These are phyloP conservation scores for Chelon labrosus DNA, from an alignment of 2,797 vertebrate genomes.

Conservation along the genomic window DNA sequence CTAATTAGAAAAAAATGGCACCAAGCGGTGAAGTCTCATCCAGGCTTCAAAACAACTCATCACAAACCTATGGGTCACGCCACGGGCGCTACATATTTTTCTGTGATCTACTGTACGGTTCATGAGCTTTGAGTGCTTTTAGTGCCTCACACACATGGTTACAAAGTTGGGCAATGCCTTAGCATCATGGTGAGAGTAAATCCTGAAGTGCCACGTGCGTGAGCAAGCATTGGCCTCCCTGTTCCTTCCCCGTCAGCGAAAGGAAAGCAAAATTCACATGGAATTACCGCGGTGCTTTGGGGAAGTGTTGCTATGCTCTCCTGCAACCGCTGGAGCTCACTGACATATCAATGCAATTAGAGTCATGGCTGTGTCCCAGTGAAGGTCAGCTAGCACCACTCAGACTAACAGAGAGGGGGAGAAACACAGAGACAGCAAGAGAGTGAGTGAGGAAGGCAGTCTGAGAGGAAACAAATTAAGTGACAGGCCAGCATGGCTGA, in stretches of 20 bases:
- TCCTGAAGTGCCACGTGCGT: slow-evolving; percentile 29
- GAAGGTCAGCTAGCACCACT: slow-evolving; percentile 72
- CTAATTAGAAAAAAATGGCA: slow-evolving; percentile 40
- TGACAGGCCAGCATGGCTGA: slow-evolving; percentile 71
- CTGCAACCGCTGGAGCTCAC: slow-evolving; percentile 62
- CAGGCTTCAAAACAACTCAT: slow-evolving; percentile 23
- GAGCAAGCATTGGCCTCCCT: slow-evolving; percentile 18
- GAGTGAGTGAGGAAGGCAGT: slow-evolving; percentile 51
- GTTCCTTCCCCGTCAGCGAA: slow-evolving; percentile 51
- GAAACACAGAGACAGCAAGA: slow-evolving; percentile 40
- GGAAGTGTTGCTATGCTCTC: slow-evolving; percentile 65
- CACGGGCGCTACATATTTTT: slow-evolving; percentile 18
- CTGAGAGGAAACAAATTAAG: slow-evolving; percentile 76
- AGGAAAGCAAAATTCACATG: slow-evolving; percentile 58
- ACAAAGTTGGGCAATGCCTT: slow-evolving; percentile 22
- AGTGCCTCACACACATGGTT: not conserved
- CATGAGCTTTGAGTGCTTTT: slow-evolving; percentile 20
- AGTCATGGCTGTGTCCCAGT: slow-evolving; percentile 74
- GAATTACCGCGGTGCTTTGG: slow-evolving; percentile 49
- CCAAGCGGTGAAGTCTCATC: slow-evolving; percentile 10
- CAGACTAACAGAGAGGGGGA: slow-evolving; percentile 50
- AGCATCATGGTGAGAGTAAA: slow-evolving; percentile 38
- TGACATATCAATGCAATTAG: slow-evolving; percentile 81
- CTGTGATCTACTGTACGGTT: slow-evolving; percentile 12
- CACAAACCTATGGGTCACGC: slow-evolving; percentile 31